Evolutionary conservation across 2,797 vertebrate species (phyloP), one percentile per base, ranked within the genome.

Genomic region (Champsocephalus gunnari): DNA sequence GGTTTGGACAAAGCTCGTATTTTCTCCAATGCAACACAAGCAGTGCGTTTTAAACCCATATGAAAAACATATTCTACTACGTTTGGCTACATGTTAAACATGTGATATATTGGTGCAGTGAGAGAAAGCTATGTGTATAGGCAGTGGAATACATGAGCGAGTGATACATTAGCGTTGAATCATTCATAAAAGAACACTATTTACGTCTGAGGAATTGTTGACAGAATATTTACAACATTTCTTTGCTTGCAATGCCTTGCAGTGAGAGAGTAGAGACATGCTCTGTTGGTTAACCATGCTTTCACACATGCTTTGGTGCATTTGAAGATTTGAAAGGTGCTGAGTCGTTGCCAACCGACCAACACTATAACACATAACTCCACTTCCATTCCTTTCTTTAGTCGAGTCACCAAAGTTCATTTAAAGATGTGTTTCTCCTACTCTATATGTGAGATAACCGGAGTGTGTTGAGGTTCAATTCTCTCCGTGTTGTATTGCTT

Each of bases 391-490:
- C 2, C 32, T 45, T 48, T 72, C 21, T 63, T 71, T 73, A 19
- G 60, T 81, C 5, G 12, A 74, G 67, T 19, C 73, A 32, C 38
- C 17, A 5, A 68, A 65, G 78, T 77, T 76, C 54, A 43, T 4
- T 0, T 11, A 41, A 48, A 72, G 50, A 88, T 53, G 50, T 72
- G 67, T 65, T 80, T 80, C 55, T 81, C 43, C 61, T 58, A 0
- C 68, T 44, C 28, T 24, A 50, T n/a, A 17, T 24, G 32, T 45
- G 55, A 81, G 93, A 92, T 91, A 94, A 93, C 92, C 91, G 93
- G 79, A 63, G 91, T 57, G 90, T 87, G 87, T 88, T 93, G 84
- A 90, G 81, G 79, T 90, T 58, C 4, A 79, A 59, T 87, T 91
- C 63, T 72, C 3, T 75, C 83, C 86, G 47, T 90, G 75, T 66